Base-by-base conservation (phyloP, 1,140 invertebrate species). In the Neuroterus valhalla region DNA sequence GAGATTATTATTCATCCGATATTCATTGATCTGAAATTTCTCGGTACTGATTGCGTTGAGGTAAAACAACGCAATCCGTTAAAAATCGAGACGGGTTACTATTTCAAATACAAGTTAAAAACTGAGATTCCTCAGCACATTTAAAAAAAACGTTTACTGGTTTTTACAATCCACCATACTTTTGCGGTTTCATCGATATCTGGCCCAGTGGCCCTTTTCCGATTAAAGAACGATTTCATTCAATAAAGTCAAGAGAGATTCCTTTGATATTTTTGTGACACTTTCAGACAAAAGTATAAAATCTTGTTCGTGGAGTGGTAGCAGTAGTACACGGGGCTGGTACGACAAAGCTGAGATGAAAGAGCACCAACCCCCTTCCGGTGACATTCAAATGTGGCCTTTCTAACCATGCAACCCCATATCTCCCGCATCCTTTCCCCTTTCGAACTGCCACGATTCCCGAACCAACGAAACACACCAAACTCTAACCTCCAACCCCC, bases 301-400 rank as follows among this genome's bases (percentile, higher is more conserved):
- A 81, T 75, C 70, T 77, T 66, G 70, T 71, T 70, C 42, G 72
- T 70, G 79, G 79, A 83, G 70, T 66, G 44, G 44, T 74, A n/a
- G 42, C 48, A 67, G 73, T 69, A 69, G 42, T 38, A 38, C 6
- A 43, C 71, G 76, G 68, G 75, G 81, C 66, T 79, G 70, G 78
- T 74, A 77, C 75, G 80, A 78, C 71, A 76, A 81, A 81, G 74
- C 68, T 19, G 75, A 84, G 81, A 88, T 85, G 82, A 87, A 86
- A 87, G 85, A 82, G 79, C 77, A 72, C 72, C 73, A 76, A 72
- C 75, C 80, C 68, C 75, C 80, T 85, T 84, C 80, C 75, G 80
- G 72, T 75, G 82, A 82, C 80, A 88, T 89, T 86, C 84, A 87
- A 89, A 89, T 86, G 87, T 81, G 82, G 85, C 84, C 83, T 86